Evolutionary conservation across 2,797 vertebrate species (phyloP), one percentile per base, ranked within the genome.

Genomic region (Sebastes itinus): DNA sequence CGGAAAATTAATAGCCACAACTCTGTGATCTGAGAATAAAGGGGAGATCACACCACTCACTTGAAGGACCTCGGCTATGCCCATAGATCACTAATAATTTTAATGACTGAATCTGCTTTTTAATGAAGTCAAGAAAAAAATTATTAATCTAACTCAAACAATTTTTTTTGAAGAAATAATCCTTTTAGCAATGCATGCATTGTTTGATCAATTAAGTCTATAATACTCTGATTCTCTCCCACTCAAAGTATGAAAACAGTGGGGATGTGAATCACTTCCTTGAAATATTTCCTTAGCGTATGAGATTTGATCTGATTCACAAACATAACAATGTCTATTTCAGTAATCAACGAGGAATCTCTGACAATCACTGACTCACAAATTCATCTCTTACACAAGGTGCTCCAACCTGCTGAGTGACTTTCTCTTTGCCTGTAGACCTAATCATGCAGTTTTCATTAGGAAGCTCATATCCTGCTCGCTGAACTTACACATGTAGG

Each of bases 21-120:
- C 67, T 80, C 35, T 93, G 80, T 91, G 90, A 93, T 88, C 82
- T 88, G 25, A 65, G 81, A 87, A 92, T 82, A 88, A 91, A 92
- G 82, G 42, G 32, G 54, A 87, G 89, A 93, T 94, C 89, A 89
- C 82, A 89, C 81, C 86, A 61, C 76, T 89, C 64, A 78, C 84
- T 89, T 85, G 59, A 89, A 92, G 87, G 84, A 87, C 83, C 66
- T 80, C 27, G 6, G 81, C 72, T 66, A 75, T 89, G 78, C 75
- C 56, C 76, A 86, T 67, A 80, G 79, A 92, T 88, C 81, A 77
- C 72, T 84, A 80, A 81, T 88, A 62, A 88, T 85, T 88, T 77
- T 69, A 91, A 89, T 83, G 80, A 81, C 42, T 81, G 77, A 84
- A 77, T 89, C 33, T 88, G 78, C 25, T 72, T 74, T 88, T 52